Conservation (phyloP, 2,113 vertebrate species). For the Chaenogobius annularis region DNA sequence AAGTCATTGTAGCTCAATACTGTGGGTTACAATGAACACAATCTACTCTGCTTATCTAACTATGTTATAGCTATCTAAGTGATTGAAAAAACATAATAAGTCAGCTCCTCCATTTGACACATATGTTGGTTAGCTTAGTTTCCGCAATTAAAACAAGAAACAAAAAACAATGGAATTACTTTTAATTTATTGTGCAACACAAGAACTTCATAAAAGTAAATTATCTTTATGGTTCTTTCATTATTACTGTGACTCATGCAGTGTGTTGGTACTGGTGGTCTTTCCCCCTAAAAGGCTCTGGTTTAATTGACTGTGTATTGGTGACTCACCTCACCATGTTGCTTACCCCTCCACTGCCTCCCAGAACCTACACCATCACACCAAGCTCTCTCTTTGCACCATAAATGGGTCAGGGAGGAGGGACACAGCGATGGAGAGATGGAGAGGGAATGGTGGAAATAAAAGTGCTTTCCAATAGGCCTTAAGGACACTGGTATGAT, state of each 20-base stretch:
- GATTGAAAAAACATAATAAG: no score
- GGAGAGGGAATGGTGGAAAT: slow-evolving; percentile 21
- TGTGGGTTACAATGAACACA: no score
- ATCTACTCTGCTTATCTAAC: no score
- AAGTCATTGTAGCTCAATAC: no score
- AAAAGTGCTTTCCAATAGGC: slow-evolving; percentile 36
- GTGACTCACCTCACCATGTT: slow-evolving; percentile 6
- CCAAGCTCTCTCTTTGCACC: slow-evolving; percentile 40
- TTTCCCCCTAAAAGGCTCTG: background rate
- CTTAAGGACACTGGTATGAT: slow-evolving; percentile 32
- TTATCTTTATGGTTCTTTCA: background rate
- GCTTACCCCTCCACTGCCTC: background rate
- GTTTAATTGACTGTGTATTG: background rate
- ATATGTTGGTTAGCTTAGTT: no score
- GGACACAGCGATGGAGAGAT: slow-evolving; percentile 9
- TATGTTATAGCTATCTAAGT: no score
- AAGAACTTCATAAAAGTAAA: background rate
- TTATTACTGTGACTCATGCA: background rate
- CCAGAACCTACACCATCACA: slow-evolving; percentile 16
- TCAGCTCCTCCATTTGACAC: no score
- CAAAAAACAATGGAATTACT: no score
- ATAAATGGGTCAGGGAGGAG: slow-evolving; percentile 65
- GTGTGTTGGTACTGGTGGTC: background rate
- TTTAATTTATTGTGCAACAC: background rate
- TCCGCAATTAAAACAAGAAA: no score